Percentiles rank a stretch among this genome's conserved stretches.
Evolutionary conservation across 1,140 invertebrate genomes (phyloP).

Genomic region (Sweltsa coloradensis): DNA sequence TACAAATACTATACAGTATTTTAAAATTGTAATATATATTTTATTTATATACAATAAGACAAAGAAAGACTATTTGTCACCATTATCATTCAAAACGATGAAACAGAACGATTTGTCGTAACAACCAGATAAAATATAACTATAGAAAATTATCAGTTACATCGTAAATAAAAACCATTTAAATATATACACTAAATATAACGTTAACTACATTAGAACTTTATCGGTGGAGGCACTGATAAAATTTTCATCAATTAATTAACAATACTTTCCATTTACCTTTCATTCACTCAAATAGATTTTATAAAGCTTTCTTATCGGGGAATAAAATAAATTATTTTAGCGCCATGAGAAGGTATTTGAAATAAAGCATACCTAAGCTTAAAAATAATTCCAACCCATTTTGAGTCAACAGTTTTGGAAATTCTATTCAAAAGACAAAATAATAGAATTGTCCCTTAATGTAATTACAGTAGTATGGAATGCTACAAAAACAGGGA

Average conservation of each 20-base stretch:
- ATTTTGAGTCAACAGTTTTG: too few relatives aligned
- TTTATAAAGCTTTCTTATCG: too few relatives aligned
- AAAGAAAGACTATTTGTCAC: conserved; percentile 6
- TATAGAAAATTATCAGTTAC: conserved; percentile 2
- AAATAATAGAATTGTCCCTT: too few relatives aligned
- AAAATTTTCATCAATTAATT: conserved; percentile 1
- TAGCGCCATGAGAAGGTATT: too few relatives aligned
- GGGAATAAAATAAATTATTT: too few relatives aligned
- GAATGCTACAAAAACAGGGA: too few relatives aligned
- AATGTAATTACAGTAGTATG: too few relatives aligned
- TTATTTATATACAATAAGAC: conserved; percentile 10
- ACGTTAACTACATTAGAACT: conserved; percentile 8
- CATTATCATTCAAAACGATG: conserved; percentile 7
- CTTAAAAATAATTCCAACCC: too few relatives aligned
- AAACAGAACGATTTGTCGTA: conserved; percentile 6
- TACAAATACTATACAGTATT: conserved; percentile 14
- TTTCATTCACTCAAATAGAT: conserved; percentile 3
- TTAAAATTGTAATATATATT: too few relatives aligned
- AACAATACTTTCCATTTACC: neutral
- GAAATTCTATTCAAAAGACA: too few relatives aligned
- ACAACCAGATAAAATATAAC: conserved; percentile 13
- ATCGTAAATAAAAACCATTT: conserved; percentile 12
- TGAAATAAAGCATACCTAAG: too few relatives aligned
- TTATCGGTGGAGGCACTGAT: conserved; percentile 12
- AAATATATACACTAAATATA: conserved; percentile 12